Evolutionary conservation across 2,888 invertebrate genomes (phyloP).

Genomic region (Leptopilina syphax): DNA sequence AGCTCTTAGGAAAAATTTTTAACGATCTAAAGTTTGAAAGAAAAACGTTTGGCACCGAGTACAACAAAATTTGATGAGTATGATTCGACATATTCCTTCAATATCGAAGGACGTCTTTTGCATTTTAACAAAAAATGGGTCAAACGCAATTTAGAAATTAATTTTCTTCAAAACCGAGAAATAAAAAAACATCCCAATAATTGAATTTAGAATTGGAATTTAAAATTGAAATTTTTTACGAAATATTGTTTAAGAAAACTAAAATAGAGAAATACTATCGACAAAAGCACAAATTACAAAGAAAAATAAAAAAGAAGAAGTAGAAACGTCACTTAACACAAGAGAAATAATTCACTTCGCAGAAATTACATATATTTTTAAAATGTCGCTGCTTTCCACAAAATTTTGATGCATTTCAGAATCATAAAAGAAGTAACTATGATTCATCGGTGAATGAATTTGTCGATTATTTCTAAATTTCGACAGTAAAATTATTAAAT

Average conservation of each 20-base stretch:
- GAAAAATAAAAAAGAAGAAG: not conserved
- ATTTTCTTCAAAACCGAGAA: conserved; percentile 5
- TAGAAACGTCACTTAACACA: conserved; percentile 31
- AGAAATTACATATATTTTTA: conserved; percentile 19
- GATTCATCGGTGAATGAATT: not conserved
- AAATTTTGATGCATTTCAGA: conserved; percentile 17
- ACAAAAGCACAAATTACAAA: not conserved
- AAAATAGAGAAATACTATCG: not conserved
- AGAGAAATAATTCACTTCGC: conserved; percentile 3
- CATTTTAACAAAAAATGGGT: conserved; percentile 44
- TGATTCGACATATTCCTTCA: conserved; percentile 15
- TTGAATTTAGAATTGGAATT: too few relatives aligned
- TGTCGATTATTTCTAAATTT: too few relatives aligned
- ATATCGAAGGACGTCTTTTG: conserved; percentile 22
- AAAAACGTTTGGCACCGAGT: conserved; percentile 30
- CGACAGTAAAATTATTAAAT: too few relatives aligned
- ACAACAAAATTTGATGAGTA: conserved; percentile 6
- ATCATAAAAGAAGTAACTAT: not conserved
- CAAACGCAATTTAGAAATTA: conserved; percentile 22
- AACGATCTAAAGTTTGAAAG: conserved; percentile 31
- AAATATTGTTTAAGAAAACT: too few relatives aligned
- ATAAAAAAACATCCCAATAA: conserved; percentile 46
- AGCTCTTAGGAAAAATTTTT: not conserved
- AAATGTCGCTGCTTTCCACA: conserved; percentile 21
- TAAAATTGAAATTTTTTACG: too few relatives aligned